Evolutionary conservation across 2,113 vertebrate genomes (phyloP).

Genomic region (Hippocampus guttulatus): DNA sequence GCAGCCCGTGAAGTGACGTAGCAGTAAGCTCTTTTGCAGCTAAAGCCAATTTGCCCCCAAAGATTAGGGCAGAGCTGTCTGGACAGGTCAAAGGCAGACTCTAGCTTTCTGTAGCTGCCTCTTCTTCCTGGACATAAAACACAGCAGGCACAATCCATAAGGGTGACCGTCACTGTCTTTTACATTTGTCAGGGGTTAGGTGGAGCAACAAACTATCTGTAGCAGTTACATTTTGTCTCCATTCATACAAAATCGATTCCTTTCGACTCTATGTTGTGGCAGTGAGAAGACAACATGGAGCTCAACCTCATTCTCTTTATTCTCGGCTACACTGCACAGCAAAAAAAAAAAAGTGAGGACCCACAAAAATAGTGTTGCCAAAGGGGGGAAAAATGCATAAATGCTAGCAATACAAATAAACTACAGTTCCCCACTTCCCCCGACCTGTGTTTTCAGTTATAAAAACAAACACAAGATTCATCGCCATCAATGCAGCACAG

Average conservation of each 20-base stretch:
- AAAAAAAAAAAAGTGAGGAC: constrained; percentile 48
- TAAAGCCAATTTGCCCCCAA: constrained; percentile 75
- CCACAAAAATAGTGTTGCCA: constrained; percentile 43
- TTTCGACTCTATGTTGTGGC: constrained; percentile 52
- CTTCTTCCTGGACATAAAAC: not conserved
- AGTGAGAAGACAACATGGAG: constrained; percentile 47
- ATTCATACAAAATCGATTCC: constrained; percentile 34
- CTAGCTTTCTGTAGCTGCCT: constrained; percentile 22
- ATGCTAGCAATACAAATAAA: constrained; percentile 32
- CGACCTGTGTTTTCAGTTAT: constrained; percentile 38
- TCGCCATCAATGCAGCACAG: constrained; percentile 40
- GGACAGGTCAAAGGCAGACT: constrained; percentile 53
- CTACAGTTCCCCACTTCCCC: constrained; percentile 25
- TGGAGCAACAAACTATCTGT: constrained; percentile 47
- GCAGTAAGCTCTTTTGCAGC: constrained; percentile 74
- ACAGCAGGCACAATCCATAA: constrained; percentile 14
- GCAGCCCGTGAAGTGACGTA: constrained; percentile 65
- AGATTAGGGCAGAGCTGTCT: constrained; percentile 74
- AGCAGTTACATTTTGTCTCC: constrained; percentile 22
- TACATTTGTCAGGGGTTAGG: constrained; percentile 49
- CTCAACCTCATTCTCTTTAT: constrained; percentile 35
- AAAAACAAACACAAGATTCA: constrained; percentile 39
- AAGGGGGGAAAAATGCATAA: constrained; percentile 41
- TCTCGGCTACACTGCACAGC: constrained; percentile 56
- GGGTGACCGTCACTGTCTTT: constrained; percentile 55